A percentile compares a stretch with the other conserved stretches of the same genome.
phyloP scores from a whole-genome alignment of 2,797 vertebrate species.

The Oryzias sinensis region DNA sequence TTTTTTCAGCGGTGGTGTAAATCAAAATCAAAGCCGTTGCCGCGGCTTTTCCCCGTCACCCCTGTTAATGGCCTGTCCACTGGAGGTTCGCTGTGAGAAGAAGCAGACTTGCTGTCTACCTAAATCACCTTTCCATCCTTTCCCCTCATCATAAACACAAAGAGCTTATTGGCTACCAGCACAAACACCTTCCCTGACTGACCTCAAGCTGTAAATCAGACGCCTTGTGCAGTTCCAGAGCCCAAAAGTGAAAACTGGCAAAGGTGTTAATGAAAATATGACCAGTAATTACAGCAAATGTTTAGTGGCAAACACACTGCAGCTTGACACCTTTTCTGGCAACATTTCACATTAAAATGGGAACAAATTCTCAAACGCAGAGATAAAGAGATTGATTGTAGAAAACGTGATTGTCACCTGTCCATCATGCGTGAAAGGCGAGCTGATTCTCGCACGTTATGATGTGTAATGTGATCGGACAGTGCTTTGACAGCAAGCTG shows the following conservation, averaged over 20 bases:
- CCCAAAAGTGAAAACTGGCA: constrained; percentile 33
- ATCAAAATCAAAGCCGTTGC: constrained; percentile 74
- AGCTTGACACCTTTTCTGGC: constrained; percentile 47
- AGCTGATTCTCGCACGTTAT: constrained; percentile 54
- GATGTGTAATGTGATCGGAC: constrained; percentile 76
- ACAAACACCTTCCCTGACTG: constrained; percentile 66
- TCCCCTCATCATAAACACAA: constrained; percentile 71
- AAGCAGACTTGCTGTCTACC: constrained; percentile 72
- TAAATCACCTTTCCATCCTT: constrained; percentile 71
- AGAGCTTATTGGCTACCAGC: constrained; percentile 67
- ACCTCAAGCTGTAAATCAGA: constrained; percentile 59
- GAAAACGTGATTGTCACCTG: constrained; percentile 77
- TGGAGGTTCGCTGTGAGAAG: constrained; percentile 63
- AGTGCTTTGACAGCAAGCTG: constrained; percentile 78
- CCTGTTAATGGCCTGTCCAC: constrained; percentile 71
- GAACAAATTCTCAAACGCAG: constrained; percentile 39
- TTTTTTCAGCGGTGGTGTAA: constrained; percentile 70
- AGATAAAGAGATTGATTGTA: constrained; percentile 47
- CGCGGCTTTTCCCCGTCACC: constrained; percentile 71
- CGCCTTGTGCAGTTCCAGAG: constrained; percentile 24
- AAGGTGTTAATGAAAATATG: constrained; percentile 38
- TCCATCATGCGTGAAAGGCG: constrained; percentile 71
- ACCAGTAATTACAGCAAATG: constrained; percentile 56
- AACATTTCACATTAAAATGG: constrained; percentile 45
- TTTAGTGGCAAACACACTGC: constrained; percentile 30